Percentiles rank a stretch among this genome's conserved stretches.
phyloP scores from a whole-genome alignment of 2,113 vertebrate species.

The Brachyistius frenatus region DNA sequence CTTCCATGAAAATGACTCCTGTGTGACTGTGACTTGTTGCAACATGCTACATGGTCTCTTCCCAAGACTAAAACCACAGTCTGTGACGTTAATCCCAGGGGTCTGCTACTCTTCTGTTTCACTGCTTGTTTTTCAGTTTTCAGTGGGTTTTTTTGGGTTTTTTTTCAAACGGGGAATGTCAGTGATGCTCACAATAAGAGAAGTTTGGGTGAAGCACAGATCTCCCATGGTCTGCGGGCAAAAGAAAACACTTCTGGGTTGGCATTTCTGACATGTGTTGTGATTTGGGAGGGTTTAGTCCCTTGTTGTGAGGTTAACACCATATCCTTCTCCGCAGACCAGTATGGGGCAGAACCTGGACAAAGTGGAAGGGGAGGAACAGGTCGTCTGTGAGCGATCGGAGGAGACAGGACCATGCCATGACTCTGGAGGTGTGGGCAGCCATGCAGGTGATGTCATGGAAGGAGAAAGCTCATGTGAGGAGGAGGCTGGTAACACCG shows the following conservation, averaged over 20 bases:
- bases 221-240: slow-evolving; percentile 21
- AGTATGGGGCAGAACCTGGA: slow-evolving; percentile 86
- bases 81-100: not conserved
- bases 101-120: not conserved
- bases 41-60: slow-evolving; percentile 14
- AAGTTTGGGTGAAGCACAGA: slow-evolving; percentile 23
- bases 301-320: slow-evolving; percentile 56
- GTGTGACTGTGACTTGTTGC: slow-evolving; percentile 53
- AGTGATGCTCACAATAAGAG: slow-evolving; percentile 19
- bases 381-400: slow-evolving; percentile 35
- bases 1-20: slow-evolving; percentile 41
- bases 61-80: slow-evolving; percentile 1
- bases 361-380: slow-evolving; percentile 70
- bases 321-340: slow-evolving; percentile 75
- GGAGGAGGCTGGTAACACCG: slow-evolving; percentile 50
- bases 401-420: slow-evolving; percentile 51
- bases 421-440: slow-evolving; percentile 52
- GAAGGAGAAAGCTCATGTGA: slow-evolving; percentile 66
- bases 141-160: not conserved
- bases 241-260: slow-evolving; percentile 40
- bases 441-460: slow-evolving; percentile 52
- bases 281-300: slow-evolving; percentile 31
- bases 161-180: not conserved
- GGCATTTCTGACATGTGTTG: slow-evolving; percentile 55
- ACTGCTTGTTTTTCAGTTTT: not conserved